phyloP scores from a whole-genome alignment of 2,797 vertebrate genomes.

The Karalla daura region DNA sequence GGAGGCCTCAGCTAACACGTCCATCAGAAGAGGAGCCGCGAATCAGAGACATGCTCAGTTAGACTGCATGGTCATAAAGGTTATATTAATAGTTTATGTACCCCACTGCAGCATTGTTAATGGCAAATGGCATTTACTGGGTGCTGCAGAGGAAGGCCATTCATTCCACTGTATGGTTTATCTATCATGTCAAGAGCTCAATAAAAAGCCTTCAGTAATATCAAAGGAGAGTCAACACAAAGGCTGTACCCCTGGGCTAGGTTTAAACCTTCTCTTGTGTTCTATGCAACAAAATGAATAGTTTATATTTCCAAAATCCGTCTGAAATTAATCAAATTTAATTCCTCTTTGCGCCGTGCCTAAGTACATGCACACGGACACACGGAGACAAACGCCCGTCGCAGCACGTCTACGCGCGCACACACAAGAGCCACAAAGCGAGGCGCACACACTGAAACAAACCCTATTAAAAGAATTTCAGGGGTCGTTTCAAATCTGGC shows the following conservation, averaged over 20 bases:
- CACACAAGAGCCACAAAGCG: conserved; percentile 62
- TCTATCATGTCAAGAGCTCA: conserved; percentile 85
- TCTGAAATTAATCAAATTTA: conserved; percentile 83
- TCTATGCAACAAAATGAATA: conserved; percentile 81
- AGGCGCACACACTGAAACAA: conserved; percentile 63
- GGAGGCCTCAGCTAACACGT: conserved; percentile 70
- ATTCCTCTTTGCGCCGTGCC: conserved; percentile 76
- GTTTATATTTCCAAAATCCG: conserved; percentile 81
- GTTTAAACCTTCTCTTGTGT: conserved; percentile 81
- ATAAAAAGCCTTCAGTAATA: conserved; percentile 84
- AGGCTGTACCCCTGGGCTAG: conserved; percentile 80
- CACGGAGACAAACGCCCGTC: conserved; percentile 58
- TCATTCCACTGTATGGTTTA: conserved; percentile 84
- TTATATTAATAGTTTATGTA: conserved; percentile 86
- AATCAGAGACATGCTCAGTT: conserved; percentile 81
- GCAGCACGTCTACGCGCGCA: conserved; percentile 24
- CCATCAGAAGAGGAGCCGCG: conserved; percentile 70
- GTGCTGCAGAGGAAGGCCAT: conserved; percentile 80
- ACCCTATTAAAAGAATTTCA: conserved; percentile 77
- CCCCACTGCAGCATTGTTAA: conserved; percentile 84
- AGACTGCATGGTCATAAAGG: conserved; percentile 81
- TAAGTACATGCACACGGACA: conserved; percentile 69
- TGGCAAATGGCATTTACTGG: conserved; percentile 85
- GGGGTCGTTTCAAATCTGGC: conserved; percentile 69
- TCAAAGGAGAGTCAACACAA: conserved; percentile 82